A percentile compares a stretch with the other conserved stretches of the same genome.
These are phyloP conservation scores for Megalurothrips usitatus DNA, from an alignment of 2,888 invertebrate species.

Conservation along the genomic window DNA sequence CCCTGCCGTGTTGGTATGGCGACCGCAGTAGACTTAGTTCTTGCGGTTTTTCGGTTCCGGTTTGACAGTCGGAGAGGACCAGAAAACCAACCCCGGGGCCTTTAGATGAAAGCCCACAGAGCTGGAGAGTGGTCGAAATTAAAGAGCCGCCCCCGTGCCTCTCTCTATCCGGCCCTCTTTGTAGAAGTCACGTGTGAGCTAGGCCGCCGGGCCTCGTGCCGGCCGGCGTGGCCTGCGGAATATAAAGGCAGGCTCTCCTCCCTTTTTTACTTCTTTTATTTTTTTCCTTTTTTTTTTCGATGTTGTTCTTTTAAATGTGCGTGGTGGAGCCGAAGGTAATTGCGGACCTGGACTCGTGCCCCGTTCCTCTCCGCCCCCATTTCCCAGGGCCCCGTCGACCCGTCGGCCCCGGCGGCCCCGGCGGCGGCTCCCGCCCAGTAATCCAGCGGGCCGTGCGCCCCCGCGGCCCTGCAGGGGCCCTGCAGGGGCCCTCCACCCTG, in stretches of 20 bases:
- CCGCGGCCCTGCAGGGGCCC: neutral
- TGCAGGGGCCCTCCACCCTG: too few relatives aligned
- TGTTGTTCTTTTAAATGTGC: conserved; percentile 18
- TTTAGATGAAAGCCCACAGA: too few relatives aligned
- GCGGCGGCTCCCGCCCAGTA: neutral
- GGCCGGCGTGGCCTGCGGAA: neutral
- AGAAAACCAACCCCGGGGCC: too few relatives aligned
- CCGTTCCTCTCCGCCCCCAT: neutral
- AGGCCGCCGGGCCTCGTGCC: too few relatives aligned
- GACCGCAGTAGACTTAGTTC: too few relatives aligned
- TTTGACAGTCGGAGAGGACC: too few relatives aligned
- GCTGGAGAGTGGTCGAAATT: too few relatives aligned
- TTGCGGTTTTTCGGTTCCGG: too few relatives aligned
- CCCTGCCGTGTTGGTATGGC: too few relatives aligned
- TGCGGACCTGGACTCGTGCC: conserved; percentile 6
- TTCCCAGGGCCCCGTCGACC: neutral
- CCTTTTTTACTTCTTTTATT: neutral
- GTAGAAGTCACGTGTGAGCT: too few relatives aligned
- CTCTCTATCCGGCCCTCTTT: too few relatives aligned
- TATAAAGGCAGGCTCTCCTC: neutral
- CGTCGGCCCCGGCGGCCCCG: neutral
- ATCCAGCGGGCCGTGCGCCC: neutral
- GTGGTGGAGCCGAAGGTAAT: conserved; percentile 9
- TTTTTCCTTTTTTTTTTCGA: neutral
- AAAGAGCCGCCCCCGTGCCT: too few relatives aligned